A percentile compares a stretch with the other conserved stretches of the same genome.
phyloP scores from a whole-genome alignment of 2,113 vertebrate genomes.

The Fukomys damarensis region DNA sequence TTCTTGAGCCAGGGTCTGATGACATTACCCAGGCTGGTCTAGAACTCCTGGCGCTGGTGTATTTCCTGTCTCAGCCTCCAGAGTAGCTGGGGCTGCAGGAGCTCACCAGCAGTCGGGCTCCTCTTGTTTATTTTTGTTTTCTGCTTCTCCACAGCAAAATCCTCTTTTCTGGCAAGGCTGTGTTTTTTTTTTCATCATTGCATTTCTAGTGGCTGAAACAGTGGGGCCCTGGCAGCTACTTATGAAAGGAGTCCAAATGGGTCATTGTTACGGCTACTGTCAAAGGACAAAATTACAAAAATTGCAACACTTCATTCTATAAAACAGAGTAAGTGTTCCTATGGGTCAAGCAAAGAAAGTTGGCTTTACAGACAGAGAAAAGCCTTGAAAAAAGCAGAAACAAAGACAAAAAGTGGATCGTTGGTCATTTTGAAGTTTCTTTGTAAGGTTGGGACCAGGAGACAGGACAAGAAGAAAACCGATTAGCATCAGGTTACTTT shows the following conservation, averaged over 20 bases:
- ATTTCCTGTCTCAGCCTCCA: not conserved
- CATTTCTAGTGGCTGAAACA: not conserved
- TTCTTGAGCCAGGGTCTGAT: not conserved
- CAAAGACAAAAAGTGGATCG: not conserved
- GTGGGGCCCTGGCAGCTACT: not conserved
- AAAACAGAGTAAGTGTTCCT: not conserved
- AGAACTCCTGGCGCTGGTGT: not conserved
- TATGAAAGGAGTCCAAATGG: not conserved
- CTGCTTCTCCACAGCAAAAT: not conserved
- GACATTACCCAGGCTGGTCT: not conserved
- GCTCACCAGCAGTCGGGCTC: no score
- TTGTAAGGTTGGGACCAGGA: not conserved
- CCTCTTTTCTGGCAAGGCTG: not conserved
- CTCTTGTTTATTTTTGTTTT: constrained; percentile 13
- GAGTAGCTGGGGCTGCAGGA: not conserved
- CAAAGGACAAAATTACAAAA: not conserved
- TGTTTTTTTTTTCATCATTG: not conserved
- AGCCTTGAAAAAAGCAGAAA: not conserved
- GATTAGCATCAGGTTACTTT: not conserved
- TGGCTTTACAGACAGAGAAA: not conserved
- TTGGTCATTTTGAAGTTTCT: not conserved
- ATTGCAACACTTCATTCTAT: no score
- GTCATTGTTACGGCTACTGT: not conserved
- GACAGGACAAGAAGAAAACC: not conserved
- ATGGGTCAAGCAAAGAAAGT: not conserved